Base-by-base conservation (phyloP, 2,113 vertebrate genomes). In the Syngnathus scovelli region DNA sequence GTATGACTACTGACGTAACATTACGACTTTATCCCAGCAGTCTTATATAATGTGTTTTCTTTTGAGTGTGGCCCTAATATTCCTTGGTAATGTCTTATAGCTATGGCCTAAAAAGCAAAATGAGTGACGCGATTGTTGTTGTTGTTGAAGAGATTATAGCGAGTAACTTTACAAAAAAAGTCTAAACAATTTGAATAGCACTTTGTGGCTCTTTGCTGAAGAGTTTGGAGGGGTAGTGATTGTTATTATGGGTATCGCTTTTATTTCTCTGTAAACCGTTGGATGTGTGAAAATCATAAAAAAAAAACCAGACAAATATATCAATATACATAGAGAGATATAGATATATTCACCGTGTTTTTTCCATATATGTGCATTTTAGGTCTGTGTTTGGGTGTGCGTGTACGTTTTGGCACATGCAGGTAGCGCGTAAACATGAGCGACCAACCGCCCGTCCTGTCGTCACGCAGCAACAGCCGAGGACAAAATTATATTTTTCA, bases 251-350 rank as follows among this genome's bases (percentile, higher is more conserved):
- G 87, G 85, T 86, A 87, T 89, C 83, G 82, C 81, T 87, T 87
- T 87, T 88, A 86, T 88, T 90, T 88, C 84, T 90, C 83, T 89
- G 89, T 92, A 89, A 85, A 91, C 86, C 88, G 83, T 89, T 89
- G 87, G 86, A 90, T 89, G 88, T 91, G 87, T 89, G 87, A 85
- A 78, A 77, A 86, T 33, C 3, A 33, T 33, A 33, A 33, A 87
- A 84, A 80, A 62, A 46, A 12, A 46, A 46, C 0, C 19, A 49
- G 18, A 44, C 13, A 44, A n/a, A 61, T 61, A n/a, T 61, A 61
- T 61, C 33, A 13, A 58, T 36, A 56, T 36, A 56, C 33, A 56
- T 56, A 58, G 33, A 58, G 36, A 59, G 36, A n/a, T n/a, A 60
- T 37, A 60, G 2, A 60, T 78, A 86, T 81, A 87, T 83, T 85